Evolutionary conservation across 2,113 vertebrate genomes (phyloP).

Genomic region (Atlantisia rogersi): DNA sequence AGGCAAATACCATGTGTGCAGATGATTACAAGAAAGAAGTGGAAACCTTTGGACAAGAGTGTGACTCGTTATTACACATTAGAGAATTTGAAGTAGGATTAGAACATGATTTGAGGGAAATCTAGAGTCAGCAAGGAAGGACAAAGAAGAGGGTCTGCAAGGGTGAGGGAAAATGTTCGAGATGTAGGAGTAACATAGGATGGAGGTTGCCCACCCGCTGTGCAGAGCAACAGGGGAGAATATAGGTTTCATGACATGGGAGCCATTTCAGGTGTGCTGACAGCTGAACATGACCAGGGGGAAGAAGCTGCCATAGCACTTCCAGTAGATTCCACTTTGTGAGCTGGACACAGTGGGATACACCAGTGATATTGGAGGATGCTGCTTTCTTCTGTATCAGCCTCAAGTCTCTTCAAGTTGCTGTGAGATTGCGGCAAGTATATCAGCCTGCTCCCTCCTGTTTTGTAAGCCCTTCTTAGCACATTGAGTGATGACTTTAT

Average conservation of each 20-base stretch:
- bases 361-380: fast-evolving
- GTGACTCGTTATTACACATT: background rate
- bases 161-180: background rate
- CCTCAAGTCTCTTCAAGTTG: background rate
- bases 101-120: background rate
- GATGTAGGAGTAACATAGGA: background rate
- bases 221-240: background rate
- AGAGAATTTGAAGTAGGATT: background rate
- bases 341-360: background rate
- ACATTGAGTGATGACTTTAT: background rate
- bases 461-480: background rate
- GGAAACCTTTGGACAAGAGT: background rate
- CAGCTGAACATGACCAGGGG: background rate
- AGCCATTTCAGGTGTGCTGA: background rate
- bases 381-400: background rate
- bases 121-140: background rate
- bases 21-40: background rate
- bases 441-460: background rate
- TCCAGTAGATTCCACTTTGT: background rate
- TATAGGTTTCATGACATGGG: fast-evolving
- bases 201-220: background rate
- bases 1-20: background rate
- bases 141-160: background rate
- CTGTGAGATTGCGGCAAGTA: background rate
- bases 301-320: background rate